These are phyloP conservation scores for Mormyrus iriodes DNA, from an alignment of 2,113 vertebrate species.

Conservation along the genomic window DNA sequence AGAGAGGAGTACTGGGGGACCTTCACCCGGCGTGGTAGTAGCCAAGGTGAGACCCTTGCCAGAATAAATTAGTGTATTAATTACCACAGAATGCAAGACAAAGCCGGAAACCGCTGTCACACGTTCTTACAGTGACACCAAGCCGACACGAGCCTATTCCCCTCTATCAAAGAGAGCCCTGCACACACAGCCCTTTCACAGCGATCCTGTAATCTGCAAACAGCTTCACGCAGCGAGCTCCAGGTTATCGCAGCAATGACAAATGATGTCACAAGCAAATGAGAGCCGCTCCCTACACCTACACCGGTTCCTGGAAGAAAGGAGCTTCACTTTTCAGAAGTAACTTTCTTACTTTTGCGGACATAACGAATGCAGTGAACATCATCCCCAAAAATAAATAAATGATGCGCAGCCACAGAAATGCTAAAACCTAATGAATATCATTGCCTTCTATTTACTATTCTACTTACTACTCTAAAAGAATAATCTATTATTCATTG, in stretches of 20 bases:
- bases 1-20: background rate
- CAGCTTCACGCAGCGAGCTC: slow-evolving; percentile 7
- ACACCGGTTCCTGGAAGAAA: background rate
- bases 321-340: slow-evolving; percentile 10
- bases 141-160: background rate
- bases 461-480: background rate
- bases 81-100: background rate
- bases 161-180: background rate
- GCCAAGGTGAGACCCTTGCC: background rate
- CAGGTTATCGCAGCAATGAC: slow-evolving; percentile 24
- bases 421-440: background rate
- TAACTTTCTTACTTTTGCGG: background rate
- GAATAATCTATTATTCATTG: background rate
- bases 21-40: background rate
- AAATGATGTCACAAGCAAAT: slow-evolving; percentile 38
- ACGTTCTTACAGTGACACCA: background rate
- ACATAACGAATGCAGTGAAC: background rate
- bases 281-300: slow-evolving; percentile 13
- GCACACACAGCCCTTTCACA: background rate
- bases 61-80: slow-evolving; percentile 6
- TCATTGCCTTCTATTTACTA: background rate
- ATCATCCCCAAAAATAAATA: background rate
- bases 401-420: background rate
- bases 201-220: slow-evolving; percentile 16
- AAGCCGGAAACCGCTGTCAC: background rate